phyloP scores from a whole-genome alignment of 2,113 vertebrate species.

The Anguilla rostrata region DNA sequence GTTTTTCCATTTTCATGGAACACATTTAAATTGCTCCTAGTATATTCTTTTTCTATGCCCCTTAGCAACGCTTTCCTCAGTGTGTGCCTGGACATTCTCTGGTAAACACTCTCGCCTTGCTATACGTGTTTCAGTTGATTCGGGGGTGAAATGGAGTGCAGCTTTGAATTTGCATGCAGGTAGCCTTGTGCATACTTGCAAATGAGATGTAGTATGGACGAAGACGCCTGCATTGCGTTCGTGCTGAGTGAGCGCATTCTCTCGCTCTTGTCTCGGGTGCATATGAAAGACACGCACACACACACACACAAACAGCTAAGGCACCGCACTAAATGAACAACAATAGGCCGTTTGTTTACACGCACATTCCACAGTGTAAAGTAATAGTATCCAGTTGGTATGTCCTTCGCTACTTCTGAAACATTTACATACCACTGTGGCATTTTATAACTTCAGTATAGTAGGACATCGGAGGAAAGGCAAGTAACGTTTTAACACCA shows the following conservation, averaged over 20 bases:
- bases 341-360: constrained; percentile 31
- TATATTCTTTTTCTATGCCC: background rate
- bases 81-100: background rate
- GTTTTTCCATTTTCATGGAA: background rate
- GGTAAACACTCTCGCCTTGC: background rate
- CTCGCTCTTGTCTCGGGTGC: constrained; percentile 43
- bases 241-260: constrained; percentile 74
- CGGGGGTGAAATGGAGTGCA: constrained; percentile 54
- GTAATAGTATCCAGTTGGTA: constrained; percentile 21
- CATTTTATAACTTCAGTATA: constrained; percentile 28
- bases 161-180: constrained; percentile 34
- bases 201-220: background rate
- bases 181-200: constrained; percentile 25
- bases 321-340: constrained; percentile 15
- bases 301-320: constrained; percentile 22
- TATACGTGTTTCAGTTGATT: constrained; percentile 19
- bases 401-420: constrained; percentile 25
- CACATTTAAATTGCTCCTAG: background rate
- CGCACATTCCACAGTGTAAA: constrained; percentile 32
- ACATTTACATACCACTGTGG: constrained; percentile 20
- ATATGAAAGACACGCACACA: constrained; percentile 14
- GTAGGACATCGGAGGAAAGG: too few species aligned
- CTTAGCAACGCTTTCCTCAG: background rate
- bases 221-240: constrained; percentile 33
- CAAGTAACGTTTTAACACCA: background rate